These are phyloP conservation scores for Chrysopa pallens DNA, from an alignment of 1,140 invertebrate species.

Conservation along the genomic window DNA sequence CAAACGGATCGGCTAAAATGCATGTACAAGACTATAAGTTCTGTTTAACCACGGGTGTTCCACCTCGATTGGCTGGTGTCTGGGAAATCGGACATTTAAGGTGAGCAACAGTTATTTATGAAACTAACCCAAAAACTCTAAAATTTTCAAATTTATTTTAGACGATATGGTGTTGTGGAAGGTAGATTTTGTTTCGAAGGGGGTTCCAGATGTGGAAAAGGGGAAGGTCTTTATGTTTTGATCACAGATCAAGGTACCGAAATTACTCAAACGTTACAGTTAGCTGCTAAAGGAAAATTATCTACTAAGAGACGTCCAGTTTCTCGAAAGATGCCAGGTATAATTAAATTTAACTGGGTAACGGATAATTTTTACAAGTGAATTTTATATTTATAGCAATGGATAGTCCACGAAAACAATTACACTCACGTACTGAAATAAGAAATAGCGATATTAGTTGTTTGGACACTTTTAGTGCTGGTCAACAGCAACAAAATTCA, in stretches of 20 bases:
- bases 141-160: slow-evolving; percentile 15
- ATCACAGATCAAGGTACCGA: slow-evolving; percentile 60
- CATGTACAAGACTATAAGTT: slow-evolving; percentile 64
- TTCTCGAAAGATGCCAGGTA: slow-evolving; percentile 32
- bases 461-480: slow-evolving; percentile 18
- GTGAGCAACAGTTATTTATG: too few species aligned
- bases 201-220: slow-evolving; percentile 68
- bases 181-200: slow-evolving; percentile 82
- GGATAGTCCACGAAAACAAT: slow-evolving; percentile 37
- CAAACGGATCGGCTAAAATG: slow-evolving; percentile 56
- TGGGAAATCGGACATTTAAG: slow-evolving; percentile 63
- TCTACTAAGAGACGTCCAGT: slow-evolving; percentile 32
- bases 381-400: slow-evolving; percentile 17
- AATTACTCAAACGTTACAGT: slow-evolving; percentile 48
- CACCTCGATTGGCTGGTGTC: slow-evolving; percentile 51
- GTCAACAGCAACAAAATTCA: slow-evolving; percentile 4
- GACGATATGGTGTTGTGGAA: slow-evolving; percentile 72
- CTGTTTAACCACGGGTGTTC: slow-evolving; percentile 63
- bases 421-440: slow-evolving; percentile 33
- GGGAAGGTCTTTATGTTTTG: slow-evolving; percentile 62
- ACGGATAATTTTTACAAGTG: too few species aligned
- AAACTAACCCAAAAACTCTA: not conserved
- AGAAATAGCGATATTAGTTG: slow-evolving; percentile 34
- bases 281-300: slow-evolving; percentile 53
- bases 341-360: slow-evolving; percentile 1